Base-by-base conservation (phyloP, 1,140 invertebrate species). In the Gryon sp. region DNA sequence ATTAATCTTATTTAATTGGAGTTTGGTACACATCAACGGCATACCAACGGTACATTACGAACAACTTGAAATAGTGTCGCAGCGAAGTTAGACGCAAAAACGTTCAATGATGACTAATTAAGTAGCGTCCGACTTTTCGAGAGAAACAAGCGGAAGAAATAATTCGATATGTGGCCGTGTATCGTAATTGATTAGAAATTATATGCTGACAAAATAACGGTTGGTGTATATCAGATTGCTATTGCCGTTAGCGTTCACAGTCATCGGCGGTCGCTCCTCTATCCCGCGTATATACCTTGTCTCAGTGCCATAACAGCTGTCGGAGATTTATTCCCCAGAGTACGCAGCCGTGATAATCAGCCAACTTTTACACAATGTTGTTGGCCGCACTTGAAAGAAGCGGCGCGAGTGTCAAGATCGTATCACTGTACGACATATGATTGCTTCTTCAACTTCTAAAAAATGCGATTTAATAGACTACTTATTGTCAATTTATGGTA, bases 141-240 rank as follows among this genome's bases (percentile, higher is more conserved):
- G 65, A 69, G 65, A 69, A 76, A 57, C 50, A 59, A 63, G 57
- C 73, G 73, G 73, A 76, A 69, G 73, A 55, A 62, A 41, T 57
- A 59, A 59, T 46, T 62, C 65, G 73, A 76, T 76, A 65, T 52
- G 74, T 55, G 53, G 43, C 40, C 59, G 60, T 55, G 63, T 60
- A 65, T 38, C 45, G 65, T 76, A 76, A 76, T 70, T 70, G 74
- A 76, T 76, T 76, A 70, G 74, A 76, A 76, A 76, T 76, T 70
- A 70, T 70, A 76, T 70, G 74, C 66, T 70, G 74, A 70, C 74
- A 70, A 76, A 70, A 69, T 70, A 76, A 76, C 74, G 65, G 74
- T 76, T 53, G 45, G 52, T 30, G 52, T 57, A 66, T 76, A 76
- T 66, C 74, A 60, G 74, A 76, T 76, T 70, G 74, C 74, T 28